Conservation (phyloP, 2,888 invertebrate genomes). For the Dugesia japonica region DNA sequence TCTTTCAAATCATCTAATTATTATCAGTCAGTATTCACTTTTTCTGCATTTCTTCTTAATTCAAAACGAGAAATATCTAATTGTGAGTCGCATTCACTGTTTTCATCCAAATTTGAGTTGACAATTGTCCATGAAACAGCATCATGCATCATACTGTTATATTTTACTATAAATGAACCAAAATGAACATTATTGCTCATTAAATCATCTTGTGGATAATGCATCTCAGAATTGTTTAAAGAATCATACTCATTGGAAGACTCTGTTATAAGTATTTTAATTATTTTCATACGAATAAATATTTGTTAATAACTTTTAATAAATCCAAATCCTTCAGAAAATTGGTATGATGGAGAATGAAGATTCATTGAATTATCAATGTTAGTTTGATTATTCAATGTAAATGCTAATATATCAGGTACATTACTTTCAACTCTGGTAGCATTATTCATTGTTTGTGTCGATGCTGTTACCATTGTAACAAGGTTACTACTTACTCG, state of each 20-base stretch:
- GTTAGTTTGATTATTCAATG: neutral
- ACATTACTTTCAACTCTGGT: neutral
- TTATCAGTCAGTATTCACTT: neutral
- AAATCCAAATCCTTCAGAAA: too few relatives aligned
- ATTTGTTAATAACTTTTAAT: too few relatives aligned
- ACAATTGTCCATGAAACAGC: neutral
- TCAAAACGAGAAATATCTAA: neutral
- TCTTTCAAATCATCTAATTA: too few relatives aligned
- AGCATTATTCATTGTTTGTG: neutral
- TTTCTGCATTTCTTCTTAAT: slow-evolving; percentile 20
- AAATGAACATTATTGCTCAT: neutral
- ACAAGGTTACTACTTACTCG: neutral
- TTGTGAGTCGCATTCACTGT: neutral
- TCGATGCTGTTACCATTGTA: neutral
- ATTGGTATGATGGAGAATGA: neutral
- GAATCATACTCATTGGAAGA: neutral
- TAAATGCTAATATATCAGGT: neutral
- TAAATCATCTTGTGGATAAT: neutral
- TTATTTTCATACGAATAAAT: too few relatives aligned
- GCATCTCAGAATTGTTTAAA: neutral
- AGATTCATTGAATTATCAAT: neutral
- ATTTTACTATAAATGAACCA: neutral
- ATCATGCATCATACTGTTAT: slow-evolving; percentile 2
- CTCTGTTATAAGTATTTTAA: neutral
- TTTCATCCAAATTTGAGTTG: neutral